phyloP scores from a whole-genome alignment of 2,113 vertebrate species.

The Dipodomys spectabilis region DNA sequence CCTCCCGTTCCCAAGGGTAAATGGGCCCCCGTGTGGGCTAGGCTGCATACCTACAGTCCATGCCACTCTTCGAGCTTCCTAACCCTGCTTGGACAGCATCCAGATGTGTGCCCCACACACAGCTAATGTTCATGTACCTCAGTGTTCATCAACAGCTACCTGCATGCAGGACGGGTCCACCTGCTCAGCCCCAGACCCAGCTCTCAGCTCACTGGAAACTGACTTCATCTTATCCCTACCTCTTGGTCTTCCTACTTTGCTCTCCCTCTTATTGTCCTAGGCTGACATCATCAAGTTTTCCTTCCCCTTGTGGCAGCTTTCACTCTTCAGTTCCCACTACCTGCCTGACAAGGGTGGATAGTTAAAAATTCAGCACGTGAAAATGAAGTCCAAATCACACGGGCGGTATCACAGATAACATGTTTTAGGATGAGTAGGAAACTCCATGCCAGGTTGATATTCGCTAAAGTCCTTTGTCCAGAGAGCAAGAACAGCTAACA shows the following conservation, averaged over 20 bases:
- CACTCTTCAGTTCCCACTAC: neutral
- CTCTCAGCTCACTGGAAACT: neutral
- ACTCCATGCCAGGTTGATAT: neutral
- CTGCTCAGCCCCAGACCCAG: neutral
- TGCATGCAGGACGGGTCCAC: neutral
- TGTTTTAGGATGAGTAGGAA: neutral
- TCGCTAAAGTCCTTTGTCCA: neutral
- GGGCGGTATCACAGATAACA: rapidly evolving
- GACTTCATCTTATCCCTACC: too few species aligned
- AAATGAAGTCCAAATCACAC: neutral
- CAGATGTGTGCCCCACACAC: rapidly evolving
- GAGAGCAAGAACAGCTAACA: neutral
- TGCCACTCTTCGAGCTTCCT: neutral
- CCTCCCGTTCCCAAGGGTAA: neutral
- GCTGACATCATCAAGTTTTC: neutral
- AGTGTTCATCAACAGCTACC: neutral
- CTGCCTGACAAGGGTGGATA: neutral
- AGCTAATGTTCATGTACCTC: neutral
- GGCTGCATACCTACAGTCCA: too few species aligned
- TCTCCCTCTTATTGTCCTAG: neutral
- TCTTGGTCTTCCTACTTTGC: too few species aligned
- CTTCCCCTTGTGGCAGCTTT: neutral
- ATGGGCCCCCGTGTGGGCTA: neutral
- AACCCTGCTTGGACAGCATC: neutral
- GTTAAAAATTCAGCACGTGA: neutral